Conservation (phyloP, 2,888 invertebrate genomes). For the Heliconius ismenius region DNA sequence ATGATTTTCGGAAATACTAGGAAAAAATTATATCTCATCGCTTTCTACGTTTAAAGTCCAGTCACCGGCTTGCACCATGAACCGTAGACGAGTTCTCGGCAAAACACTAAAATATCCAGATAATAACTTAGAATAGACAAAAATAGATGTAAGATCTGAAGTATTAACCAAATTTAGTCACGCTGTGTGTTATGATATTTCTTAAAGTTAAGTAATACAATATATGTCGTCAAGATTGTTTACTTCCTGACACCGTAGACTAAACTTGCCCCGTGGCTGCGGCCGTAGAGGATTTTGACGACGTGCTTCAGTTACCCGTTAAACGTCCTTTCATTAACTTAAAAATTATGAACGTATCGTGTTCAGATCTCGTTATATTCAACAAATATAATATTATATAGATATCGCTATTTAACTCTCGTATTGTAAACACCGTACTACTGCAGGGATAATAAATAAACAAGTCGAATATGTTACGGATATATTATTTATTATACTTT, state of each 20-base stretch:
- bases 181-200: conserved; percentile 75
- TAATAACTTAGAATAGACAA: conserved; percentile 77
- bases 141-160: conserved; percentile 74
- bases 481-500: conserved; percentile 60
- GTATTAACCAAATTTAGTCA: conserved; percentile 80
- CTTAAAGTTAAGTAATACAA: conserved; percentile 64
- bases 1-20: conserved; percentile 54
- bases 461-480: conserved; percentile 54
- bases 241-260: conserved; percentile 42
- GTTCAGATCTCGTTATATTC: conserved; percentile 49
- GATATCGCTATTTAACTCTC: conserved; percentile 47
- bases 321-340: conserved; percentile 47
- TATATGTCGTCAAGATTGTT: conserved; percentile 43
- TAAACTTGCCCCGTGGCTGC: conserved; percentile 47
- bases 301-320: conserved; percentile 50
- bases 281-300: conserved; percentile 54
- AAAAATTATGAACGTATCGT: conserved; percentile 47
- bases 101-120: conserved; percentile 71
- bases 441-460: conserved; percentile 59
- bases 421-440: conserved; percentile 43
- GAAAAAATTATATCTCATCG: conserved; percentile 45
- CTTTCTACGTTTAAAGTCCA: conserved; percentile 58
- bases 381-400: conserved; percentile 48
- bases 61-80: conserved; percentile 65
- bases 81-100: conserved; percentile 65